Evolutionary conservation across 2,888 invertebrate species (phyloP), one percentile per base, ranked within the genome.

Genomic region (Tridacna gigas): DNA sequence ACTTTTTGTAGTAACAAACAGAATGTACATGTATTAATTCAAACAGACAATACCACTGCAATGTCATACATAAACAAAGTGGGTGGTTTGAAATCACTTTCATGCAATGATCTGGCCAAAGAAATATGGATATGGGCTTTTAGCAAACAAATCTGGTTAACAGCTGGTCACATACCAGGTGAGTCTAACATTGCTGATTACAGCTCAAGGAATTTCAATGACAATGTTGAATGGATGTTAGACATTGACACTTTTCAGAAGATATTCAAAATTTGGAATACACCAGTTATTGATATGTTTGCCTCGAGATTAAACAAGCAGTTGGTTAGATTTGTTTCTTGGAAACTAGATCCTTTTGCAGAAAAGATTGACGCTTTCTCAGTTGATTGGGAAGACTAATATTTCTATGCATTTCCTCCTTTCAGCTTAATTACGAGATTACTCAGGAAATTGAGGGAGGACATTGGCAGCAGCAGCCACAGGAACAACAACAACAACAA

Each of bases 401-500:
- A 74, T 26, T 48, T 77, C 22, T 77, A 77, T 77, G 63, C 66
- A 25, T 77, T 82, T 77, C 74, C 82, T 25, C 82, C 77, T 82
- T 77, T 82, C 82, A 82, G 82, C 47, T 28, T 73, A 26, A 51
- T 77, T 15, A 47, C 37, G n/a, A 51, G 77, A 26, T 9, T 77
- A 9, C 3, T 82, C 28, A 45, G 51, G 66, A 82, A 82, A 66
- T 15, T 74, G n/a, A 63, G 77, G 37, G 37, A 77, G 48, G 77
- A 77, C 65, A 15, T 56, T 28, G 81, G 73, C 73, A n/a, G n/a
- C n/a, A n/a, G n/a, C n/a, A n/a, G n/a, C n/a, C n/a, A n/a, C n/a
- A n/a, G n/a, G n/a, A n/a, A n/a, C n/a, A n/a, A n/a, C n/a, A n/a
- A n/a, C n/a, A n/a, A n/a, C n/a, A n/a, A n/a, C n/a, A n/a, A n/a